A percentile compares a stretch with the other conserved stretches of the same genome.
Evolutionary conservation across 2,113 vertebrate genomes (phyloP).

Genomic region (Haplochromis burtoni): DNA sequence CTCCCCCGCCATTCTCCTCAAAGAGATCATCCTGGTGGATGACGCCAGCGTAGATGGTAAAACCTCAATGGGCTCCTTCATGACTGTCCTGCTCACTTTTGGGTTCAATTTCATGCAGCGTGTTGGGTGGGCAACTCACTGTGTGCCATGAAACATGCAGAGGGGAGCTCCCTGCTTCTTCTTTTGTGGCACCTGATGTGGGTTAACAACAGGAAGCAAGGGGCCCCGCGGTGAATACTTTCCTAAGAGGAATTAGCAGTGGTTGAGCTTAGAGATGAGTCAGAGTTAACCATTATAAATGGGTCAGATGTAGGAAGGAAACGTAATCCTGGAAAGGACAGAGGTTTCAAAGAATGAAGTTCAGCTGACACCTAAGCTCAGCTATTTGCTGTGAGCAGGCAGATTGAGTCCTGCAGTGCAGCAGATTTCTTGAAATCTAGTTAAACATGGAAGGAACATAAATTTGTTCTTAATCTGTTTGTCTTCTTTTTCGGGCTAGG

Average conservation of each 20-base stretch:
- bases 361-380: background rate
- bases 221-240: slow-evolving; percentile 43
- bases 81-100: slow-evolving; percentile 11
- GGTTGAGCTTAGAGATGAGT: slow-evolving; percentile 1
- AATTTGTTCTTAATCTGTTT: background rate
- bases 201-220: slow-evolving; percentile 29
- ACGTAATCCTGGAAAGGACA: background rate
- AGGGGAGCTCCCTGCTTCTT: background rate
- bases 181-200: slow-evolving; percentile 20
- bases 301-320: background rate
- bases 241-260: slow-evolving; percentile 25
- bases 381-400: background rate
- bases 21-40: slow-evolving; percentile 97
- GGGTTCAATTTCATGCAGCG: slow-evolving; percentile 30
- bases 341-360: background rate
- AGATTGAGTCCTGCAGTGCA: background rate
- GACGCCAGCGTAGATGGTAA: slow-evolving; percentile 95
- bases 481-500: background rate
- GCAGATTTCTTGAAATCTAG: background rate
- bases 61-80: slow-evolving; percentile 24
- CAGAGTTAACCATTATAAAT: slow-evolving; percentile 8
- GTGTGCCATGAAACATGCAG: slow-evolving; percentile 1
- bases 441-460: background rate
- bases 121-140: slow-evolving; percentile 29
- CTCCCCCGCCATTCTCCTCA: slow-evolving; percentile 89